These are phyloP conservation scores for Tursiops truncatus DNA, from an alignment of 2,113 vertebrate genomes.

Conservation along the genomic window DNA sequence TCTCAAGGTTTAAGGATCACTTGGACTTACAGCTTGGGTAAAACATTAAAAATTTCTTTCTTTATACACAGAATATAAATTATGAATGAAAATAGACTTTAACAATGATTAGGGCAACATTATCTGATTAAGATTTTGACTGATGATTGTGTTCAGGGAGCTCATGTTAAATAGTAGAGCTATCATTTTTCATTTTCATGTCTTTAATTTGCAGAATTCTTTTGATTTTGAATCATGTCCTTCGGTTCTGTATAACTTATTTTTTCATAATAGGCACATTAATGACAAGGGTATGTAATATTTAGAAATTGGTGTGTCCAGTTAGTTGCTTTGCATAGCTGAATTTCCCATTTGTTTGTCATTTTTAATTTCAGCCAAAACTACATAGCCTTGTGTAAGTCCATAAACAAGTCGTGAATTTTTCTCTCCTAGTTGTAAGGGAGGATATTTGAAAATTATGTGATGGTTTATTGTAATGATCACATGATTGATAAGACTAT, in stretches of 20 bases:
- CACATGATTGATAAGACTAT: background rate
- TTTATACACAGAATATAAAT: background rate
- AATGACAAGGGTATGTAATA: background rate
- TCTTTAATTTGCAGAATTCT: background rate
- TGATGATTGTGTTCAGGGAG: background rate
- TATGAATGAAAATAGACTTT: background rate
- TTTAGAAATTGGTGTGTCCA: background rate
- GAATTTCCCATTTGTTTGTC: constrained; percentile 25
- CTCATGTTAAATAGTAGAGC: background rate
- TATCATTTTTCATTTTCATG: background rate
- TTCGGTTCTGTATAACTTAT: constrained; percentile 4
- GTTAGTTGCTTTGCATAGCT: background rate
- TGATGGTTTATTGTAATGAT: background rate
- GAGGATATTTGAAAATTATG: constrained; percentile 13
- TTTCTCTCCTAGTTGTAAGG: constrained; percentile 36
- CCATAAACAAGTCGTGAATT: background rate
- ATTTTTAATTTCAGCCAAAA: background rate
- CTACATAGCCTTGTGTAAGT: background rate
- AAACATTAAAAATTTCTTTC: background rate
- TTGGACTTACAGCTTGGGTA: background rate
- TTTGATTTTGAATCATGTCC: background rate
- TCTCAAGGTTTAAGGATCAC: background rate
- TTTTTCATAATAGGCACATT: background rate
- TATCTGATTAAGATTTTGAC: background rate
- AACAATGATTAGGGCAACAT: background rate